Percentiles rank a stretch among this genome's conserved stretches.
Evolutionary conservation across 1,140 invertebrate species (phyloP).

Genomic region (Ceratina australensis): DNA sequence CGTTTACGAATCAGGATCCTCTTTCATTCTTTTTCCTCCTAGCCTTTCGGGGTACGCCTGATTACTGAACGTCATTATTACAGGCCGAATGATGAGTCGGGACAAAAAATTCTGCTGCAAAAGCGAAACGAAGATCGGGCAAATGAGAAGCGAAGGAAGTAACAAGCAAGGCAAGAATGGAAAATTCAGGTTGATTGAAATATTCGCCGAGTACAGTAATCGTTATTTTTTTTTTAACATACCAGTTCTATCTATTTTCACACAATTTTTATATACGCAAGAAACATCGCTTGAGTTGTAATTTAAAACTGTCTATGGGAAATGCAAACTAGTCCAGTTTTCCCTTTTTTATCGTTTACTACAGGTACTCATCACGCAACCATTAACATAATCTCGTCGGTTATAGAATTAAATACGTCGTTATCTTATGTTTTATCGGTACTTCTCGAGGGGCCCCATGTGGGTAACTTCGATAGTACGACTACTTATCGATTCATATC

Average conservation of each 20-base stretch:
- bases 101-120: not conserved
- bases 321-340: slow-evolving; percentile 37
- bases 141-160: not conserved
- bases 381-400: slow-evolving; percentile 55
- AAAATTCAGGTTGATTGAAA: slow-evolving; percentile 74
- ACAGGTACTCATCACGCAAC: not conserved
- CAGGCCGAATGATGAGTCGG: not conserved
- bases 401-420: slow-evolving; percentile 43
- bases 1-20: slow-evolving; percentile 50
- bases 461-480: not conserved
- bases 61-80: slow-evolving; percentile 75
- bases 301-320: not conserved
- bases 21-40: slow-evolving; percentile 40
- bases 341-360: not conserved
- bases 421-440: slow-evolving; percentile 49
- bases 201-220: slow-evolving; percentile 30
- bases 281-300: not conserved
- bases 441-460: not conserved
- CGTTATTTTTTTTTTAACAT: too few relatives aligned
- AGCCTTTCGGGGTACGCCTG: slow-evolving; percentile 64
- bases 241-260: too few relatives aligned
- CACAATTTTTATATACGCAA: slow-evolving; percentile 24
- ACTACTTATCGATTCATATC: slow-evolving; percentile 14
- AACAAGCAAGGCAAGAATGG: slow-evolving; percentile 54
- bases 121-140: not conserved